Percentiles rank a stretch among this genome's conserved stretches.
phyloP scores from a whole-genome alignment of 2,113 vertebrate species.

The Telmatochromis brachygnathus region DNA sequence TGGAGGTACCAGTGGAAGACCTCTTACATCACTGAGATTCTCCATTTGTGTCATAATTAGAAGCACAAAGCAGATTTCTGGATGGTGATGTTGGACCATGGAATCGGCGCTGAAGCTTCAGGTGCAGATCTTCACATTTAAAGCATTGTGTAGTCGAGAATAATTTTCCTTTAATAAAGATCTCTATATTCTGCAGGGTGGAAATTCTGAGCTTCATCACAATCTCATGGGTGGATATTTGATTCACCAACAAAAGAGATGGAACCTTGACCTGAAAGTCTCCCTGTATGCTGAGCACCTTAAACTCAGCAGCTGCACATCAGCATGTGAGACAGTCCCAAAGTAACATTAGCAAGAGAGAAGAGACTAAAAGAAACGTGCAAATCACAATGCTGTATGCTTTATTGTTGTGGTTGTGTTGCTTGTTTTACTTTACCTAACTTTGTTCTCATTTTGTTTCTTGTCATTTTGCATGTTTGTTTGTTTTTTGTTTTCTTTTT shows the following conservation, averaged over 20 bases:
- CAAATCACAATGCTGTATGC: not conserved
- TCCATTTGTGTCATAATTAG: not conserved
- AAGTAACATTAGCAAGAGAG: not conserved
- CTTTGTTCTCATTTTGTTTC: not conserved
- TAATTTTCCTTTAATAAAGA: not conserved
- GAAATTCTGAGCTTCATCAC: not conserved
- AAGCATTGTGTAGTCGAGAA: not conserved
- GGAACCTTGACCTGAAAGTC: not conserved
- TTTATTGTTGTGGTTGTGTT: not conserved
- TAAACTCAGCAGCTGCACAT: not conserved
- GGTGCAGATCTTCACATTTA: not conserved
- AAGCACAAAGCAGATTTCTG: not conserved
- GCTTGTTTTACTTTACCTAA: not conserved
- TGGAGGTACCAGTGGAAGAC: conserved; percentile 59
- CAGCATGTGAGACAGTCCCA: not conserved
- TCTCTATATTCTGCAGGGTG: not conserved
- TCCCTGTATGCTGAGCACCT: not conserved
- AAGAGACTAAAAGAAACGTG: not conserved
- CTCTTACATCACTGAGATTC: conserved; percentile 11
- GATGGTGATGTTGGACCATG: not conserved
- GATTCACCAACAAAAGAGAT: not conserved
- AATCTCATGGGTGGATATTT: not conserved
- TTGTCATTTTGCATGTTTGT: not conserved
- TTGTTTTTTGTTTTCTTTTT: not conserved
- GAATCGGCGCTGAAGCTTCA: not conserved